Conservation (phyloP, 1,140 invertebrate species). For the Drepana arcuata region DNA sequence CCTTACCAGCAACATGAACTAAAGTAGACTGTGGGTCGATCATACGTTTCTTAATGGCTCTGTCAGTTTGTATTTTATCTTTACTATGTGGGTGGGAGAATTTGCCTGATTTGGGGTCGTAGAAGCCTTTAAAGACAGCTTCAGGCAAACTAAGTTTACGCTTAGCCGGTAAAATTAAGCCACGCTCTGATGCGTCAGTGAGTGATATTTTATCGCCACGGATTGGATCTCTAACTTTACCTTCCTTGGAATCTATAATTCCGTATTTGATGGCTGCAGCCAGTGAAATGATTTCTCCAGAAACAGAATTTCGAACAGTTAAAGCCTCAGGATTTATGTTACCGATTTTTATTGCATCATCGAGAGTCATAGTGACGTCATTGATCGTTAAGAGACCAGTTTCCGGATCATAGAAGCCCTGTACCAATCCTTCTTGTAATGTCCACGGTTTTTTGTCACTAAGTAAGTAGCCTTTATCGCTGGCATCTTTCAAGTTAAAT, state of each 20-base stretch:
- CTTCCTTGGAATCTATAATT: conserved; percentile 86
- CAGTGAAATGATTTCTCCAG: conserved; percentile 84
- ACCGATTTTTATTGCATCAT: conserved; percentile 83
- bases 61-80: conserved; percentile 82
- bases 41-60: conserved; percentile 83
- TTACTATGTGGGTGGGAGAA: conserved; percentile 80
- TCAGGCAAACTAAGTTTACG: conserved; percentile 87
- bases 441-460: conserved; percentile 84
- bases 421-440: conserved; percentile 88
- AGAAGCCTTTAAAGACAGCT: conserved; percentile 89
- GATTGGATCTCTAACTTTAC: conserved; percentile 83
- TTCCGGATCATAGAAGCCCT: conserved; percentile 84
- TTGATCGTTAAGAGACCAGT: conserved; percentile 84
- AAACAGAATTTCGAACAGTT: conserved; percentile 85
- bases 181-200: conserved; percentile 84
- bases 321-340: conserved; percentile 84
- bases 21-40: conserved; percentile 87
- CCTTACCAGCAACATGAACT: conserved; percentile 80
- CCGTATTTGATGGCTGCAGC: conserved; percentile 86
- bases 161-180: conserved; percentile 86
- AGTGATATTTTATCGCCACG: conserved; percentile 82
- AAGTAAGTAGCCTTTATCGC: conserved; percentile 83
- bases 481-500: conserved; percentile 82
- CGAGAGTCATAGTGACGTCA: conserved; percentile 80
- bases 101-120: conserved; percentile 81